Percentiles rank a stretch among this genome's conserved stretches.
phyloP scores from a whole-genome alignment of 1,140 invertebrate species.

The Sogatella furcifera region DNA sequence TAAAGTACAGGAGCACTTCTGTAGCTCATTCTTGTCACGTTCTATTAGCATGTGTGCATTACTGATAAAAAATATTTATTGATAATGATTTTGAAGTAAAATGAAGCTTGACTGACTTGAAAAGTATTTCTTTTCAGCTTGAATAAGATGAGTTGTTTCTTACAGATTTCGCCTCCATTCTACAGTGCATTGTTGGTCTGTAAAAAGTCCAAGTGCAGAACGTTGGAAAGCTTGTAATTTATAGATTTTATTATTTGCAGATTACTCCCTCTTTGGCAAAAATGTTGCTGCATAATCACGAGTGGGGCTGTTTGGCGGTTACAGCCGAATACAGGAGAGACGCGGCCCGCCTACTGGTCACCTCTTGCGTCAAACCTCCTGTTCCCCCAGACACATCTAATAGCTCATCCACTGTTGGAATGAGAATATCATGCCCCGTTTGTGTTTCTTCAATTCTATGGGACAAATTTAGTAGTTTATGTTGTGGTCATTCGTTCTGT shows the following conservation, averaged over 20 bases:
- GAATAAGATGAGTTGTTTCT: too few species aligned
- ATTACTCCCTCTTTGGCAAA: constrained; percentile 86
- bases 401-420: constrained; percentile 7
- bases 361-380: constrained; percentile 68
- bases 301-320: constrained; percentile 76
- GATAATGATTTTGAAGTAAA: too few species aligned
- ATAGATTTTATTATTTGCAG: constrained; percentile 32
- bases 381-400: constrained; percentile 27
- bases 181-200: too few species aligned
- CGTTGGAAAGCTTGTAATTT: too few species aligned
- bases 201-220: too few species aligned
- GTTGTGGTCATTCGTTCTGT: constrained; percentile 88
- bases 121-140: too few species aligned
- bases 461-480: constrained; percentile 62
- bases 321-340: constrained; percentile 65
- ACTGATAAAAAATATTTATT: too few species aligned
- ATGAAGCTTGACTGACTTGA: too few species aligned
- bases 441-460: constrained; percentile 38
- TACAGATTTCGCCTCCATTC: too few species aligned
- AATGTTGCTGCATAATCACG: constrained; percentile 75
- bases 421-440: constrained; percentile 42
- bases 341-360: constrained; percentile 61
- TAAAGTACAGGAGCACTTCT: too few species aligned
- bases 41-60: too few species aligned
- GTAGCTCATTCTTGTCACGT: too few species aligned